Evolutionary conservation across 2,888 invertebrate genomes (phyloP), one percentile per base, ranked within the genome.

Genomic region (Polydrusus tereticollis): DNA sequence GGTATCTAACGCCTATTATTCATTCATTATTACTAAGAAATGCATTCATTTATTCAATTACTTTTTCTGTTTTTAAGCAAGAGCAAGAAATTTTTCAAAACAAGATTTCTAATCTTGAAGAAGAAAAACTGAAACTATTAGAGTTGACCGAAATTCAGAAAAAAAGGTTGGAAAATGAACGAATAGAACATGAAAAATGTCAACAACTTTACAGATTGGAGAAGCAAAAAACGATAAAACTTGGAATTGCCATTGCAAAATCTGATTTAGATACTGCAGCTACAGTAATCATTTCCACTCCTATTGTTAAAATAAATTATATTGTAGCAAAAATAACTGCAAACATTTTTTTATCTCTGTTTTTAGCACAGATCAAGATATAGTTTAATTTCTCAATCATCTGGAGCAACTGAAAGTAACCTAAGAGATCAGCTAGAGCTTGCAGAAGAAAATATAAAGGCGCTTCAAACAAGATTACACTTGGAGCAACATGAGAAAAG

Each of bases 371-470:
- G 62, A 47, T 67, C 76, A n/a, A 21, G 72, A 10, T 68, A 71
- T 41, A 71, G 71, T 55, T 14, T 12, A 14, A 47, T 45, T 26
- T 63, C 45, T 14, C 47, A 55, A 16, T 52, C 71, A 8, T 23
- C 21, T 12, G 62, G 18, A 59, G 26, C 7, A 21, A 10, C 21
- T 36, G 60, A 69, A 47, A 26, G 41, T n/a, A 73, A 50, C 45
- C 68, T 79, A 14, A 78, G 77, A 74, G 80, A 83, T 73, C 86
- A 88, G 79, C 81, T 92, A 64, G 90, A 90, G 80, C 82, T 92
- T 65, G 87, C 91, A 0, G 89, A 91, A 78, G 92, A 92, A 82
- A 90, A 90, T 78, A 86, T 91, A 45, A 89, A 90, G 80, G 89
- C 90, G 16, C 84, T 92, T 81, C 89, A 90, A 80, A 89, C 90